phyloP scores from a whole-genome alignment of 2,888 invertebrate species.

The Hirtodrosophila alboralis region DNA sequence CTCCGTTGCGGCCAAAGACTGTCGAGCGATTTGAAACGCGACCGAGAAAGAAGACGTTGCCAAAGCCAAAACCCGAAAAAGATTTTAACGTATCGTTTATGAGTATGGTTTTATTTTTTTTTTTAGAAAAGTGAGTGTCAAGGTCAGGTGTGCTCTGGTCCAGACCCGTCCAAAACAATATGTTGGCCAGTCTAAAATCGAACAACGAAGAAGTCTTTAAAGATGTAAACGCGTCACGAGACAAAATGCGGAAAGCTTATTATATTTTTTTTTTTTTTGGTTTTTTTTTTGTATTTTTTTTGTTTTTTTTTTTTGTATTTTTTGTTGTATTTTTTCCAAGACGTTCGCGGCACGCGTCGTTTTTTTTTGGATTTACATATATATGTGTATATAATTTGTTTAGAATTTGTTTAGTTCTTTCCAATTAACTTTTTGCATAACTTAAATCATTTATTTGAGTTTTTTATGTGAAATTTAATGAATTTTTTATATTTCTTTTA shows the following conservation, averaged over 20 bases:
- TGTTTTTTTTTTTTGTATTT: neutral
- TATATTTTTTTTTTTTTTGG: too few species aligned
- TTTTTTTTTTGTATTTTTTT: constrained; percentile 20
- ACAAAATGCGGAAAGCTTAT: constrained; percentile 55
- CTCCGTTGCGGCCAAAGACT: constrained; percentile 82
- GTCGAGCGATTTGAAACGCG: constrained; percentile 68
- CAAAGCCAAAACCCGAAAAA: constrained; percentile 46
- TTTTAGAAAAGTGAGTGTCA: constrained; percentile 82
- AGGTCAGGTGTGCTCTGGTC: constrained; percentile 72
- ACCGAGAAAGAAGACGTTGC: constrained; percentile 82
- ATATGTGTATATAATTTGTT: constrained; percentile 21
- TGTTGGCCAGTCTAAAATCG: constrained; percentile 41
- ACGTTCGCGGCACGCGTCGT: constrained; percentile 60
- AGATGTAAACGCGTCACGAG: constrained; percentile 64
- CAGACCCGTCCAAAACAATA: constrained; percentile 29
- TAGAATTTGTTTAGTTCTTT: constrained; percentile 46
- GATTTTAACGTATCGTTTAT: constrained; percentile 28
- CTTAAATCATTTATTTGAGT: too few species aligned
- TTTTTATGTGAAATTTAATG: constrained; percentile 22
- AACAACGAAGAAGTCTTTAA: constrained; percentile 12
- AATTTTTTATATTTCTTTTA: constrained; percentile 25
- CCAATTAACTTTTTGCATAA: too few species aligned
- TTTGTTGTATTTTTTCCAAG: constrained; percentile 4
- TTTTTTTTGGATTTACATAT: constrained; percentile 8
- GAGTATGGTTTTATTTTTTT: constrained; percentile 34